phyloP scores from a whole-genome alignment of 2,888 invertebrate species.

The Diarsia mendica region DNA sequence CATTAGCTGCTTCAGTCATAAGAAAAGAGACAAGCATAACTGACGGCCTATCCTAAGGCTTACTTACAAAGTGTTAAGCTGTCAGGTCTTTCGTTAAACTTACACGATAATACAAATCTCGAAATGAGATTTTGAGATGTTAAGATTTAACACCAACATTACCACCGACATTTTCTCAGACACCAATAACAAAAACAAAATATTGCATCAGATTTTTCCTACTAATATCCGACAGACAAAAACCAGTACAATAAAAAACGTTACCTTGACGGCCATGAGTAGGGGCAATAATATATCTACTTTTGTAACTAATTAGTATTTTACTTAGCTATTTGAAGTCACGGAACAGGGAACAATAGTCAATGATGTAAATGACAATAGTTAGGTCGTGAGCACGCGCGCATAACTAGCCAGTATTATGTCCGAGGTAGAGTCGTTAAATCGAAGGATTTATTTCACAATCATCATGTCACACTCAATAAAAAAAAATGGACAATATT shows the following conservation, averaged over 20 bases:
- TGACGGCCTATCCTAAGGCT: neutral
- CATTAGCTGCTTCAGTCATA: neutral
- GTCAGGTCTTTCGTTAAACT: neutral
- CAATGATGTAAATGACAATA: conserved; percentile 79
- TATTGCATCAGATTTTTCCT: conserved; percentile 22
- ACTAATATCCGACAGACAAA: conserved; percentile 8
- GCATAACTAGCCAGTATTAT: conserved; percentile 64
- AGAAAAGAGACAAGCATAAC: neutral
- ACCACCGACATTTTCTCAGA: neutral
- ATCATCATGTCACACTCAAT: conserved; percentile 19
- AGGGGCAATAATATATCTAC: conserved; percentile 10
- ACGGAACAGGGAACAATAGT: conserved; percentile 84
- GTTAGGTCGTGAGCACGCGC: conserved; percentile 84
- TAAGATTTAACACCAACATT: too few relatives aligned
- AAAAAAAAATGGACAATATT: neutral
- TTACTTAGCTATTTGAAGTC: conserved; percentile 79
- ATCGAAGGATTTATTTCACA: conserved; percentile 49
- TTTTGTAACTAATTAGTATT: conserved; percentile 80
- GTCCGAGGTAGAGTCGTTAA: conserved; percentile 53
- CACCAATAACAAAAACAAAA: neutral
- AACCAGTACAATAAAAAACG: conserved; percentile 12
- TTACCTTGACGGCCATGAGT: conserved; percentile 11
- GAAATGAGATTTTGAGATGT: neutral
- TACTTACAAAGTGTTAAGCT: neutral
- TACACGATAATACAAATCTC: neutral